Conservation (phyloP, 2,797 vertebrate genomes). For the Falco concolor region DNA sequence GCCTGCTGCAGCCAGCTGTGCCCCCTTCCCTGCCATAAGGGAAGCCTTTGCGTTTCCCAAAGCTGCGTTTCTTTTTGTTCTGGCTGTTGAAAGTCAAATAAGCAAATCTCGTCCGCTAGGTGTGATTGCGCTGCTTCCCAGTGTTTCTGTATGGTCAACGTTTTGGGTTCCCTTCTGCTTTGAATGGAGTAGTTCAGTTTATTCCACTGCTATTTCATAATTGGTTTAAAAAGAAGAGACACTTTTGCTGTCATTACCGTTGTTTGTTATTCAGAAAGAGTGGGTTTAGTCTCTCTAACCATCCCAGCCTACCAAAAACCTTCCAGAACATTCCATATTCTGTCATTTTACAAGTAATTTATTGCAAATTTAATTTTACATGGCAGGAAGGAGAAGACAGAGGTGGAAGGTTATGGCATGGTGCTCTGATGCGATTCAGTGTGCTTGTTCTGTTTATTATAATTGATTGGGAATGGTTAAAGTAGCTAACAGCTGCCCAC, state of each 20-base stretch:
- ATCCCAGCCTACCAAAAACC: not conserved
- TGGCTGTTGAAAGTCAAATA: not conserved
- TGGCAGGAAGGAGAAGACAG: constrained; percentile 36
- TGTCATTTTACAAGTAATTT: constrained; percentile 36
- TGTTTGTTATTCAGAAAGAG: not conserved
- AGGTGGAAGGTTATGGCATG: not conserved
- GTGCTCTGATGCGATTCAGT: not conserved
- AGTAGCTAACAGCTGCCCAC: constrained; percentile 54
- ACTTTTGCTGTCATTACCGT: not conserved
- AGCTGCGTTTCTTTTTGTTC: constrained; percentile 9
- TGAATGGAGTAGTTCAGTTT: not conserved
- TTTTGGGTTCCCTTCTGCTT: constrained; percentile 34
- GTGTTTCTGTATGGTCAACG: not conserved
- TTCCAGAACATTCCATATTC: not conserved
- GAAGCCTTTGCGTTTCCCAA: not conserved
- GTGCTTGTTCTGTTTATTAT: constrained; percentile 47
- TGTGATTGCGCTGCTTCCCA: not conserved
- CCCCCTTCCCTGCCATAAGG: not conserved
- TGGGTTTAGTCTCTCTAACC: not conserved
- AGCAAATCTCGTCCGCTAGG: not conserved
- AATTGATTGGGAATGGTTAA: constrained; percentile 61
- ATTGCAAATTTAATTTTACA: constrained; percentile 29
- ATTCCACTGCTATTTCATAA: constrained; percentile 1
- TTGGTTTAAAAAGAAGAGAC: not conserved
- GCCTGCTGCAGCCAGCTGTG: not conserved